These are phyloP conservation scores for Leuciscus waleckii DNA, from an alignment of 2,797 vertebrate species.

Conservation along the genomic window DNA sequence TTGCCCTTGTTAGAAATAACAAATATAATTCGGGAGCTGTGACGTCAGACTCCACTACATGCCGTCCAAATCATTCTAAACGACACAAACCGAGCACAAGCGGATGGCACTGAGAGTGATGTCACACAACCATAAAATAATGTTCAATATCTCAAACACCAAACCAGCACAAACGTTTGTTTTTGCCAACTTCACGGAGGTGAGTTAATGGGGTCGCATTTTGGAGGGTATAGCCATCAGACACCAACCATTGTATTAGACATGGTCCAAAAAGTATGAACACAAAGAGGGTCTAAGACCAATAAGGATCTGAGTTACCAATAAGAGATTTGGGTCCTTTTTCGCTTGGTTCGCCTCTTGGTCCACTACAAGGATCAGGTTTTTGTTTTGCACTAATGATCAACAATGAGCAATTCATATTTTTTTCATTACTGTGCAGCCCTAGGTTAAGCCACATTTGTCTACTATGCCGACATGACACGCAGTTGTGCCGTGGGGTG, in stretches of 20 bases:
- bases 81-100: too few species aligned
- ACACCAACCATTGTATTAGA: not conserved
- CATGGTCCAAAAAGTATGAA: not conserved
- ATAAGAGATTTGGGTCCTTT: not conserved
- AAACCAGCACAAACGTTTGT: too few species aligned
- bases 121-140: too few species aligned
- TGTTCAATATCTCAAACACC: too few species aligned
- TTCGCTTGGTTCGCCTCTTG: not conserved
- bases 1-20: too few species aligned
- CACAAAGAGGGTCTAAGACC: not conserved
- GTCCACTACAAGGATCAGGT: not conserved
- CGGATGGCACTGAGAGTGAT: too few species aligned
- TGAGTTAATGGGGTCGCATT: not conserved
- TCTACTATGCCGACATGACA: not conserved
- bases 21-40: too few species aligned
- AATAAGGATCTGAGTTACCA: not conserved
- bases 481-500: not conserved
- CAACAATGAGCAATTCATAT: too few species aligned
- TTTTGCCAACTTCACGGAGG: too few species aligned
- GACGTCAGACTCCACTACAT: too few species aligned
- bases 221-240: not conserved
- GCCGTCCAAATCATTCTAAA: too few species aligned
- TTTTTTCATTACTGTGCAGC: not conserved
- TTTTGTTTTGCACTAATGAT: not conserved
- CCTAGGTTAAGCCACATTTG: conserved; percentile 8